phyloP scores from a whole-genome alignment of 2,113 vertebrate genomes.

The Athene cunicularia region DNA sequence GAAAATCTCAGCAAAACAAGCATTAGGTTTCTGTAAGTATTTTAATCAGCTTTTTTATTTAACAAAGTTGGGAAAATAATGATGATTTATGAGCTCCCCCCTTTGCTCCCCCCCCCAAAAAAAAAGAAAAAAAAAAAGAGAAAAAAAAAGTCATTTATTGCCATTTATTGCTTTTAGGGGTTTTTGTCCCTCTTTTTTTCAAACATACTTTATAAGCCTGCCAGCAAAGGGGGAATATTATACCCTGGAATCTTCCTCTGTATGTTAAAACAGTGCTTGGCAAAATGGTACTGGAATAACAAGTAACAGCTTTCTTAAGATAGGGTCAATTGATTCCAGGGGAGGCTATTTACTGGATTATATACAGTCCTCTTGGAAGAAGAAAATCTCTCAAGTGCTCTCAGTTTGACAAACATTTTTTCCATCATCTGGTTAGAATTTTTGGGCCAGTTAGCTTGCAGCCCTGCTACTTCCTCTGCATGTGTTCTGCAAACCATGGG shows the following conservation, averaged over 20 bases:
- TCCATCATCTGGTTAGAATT: conserved; percentile 86
- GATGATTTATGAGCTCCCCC: not conserved
- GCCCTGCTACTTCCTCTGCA: conserved; percentile 83
- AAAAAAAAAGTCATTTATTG: too few relatives aligned
- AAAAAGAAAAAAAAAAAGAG: too few relatives aligned
- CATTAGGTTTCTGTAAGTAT: conserved; percentile 1
- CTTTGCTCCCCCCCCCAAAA: too few relatives aligned
- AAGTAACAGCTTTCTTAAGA: conserved; percentile 46
- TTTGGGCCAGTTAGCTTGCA: conserved; percentile 77
- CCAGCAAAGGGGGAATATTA: conserved; percentile 55
- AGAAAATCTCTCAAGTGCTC: conserved; percentile 65
- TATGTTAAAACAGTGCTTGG: conserved; percentile 22
- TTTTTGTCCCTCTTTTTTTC: conserved; percentile 2
- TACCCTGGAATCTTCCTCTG: conserved; percentile 45
- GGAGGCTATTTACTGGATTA: conserved; percentile 65
- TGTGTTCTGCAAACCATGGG: conserved; percentile 71
- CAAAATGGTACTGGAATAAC: conserved; percentile 53
- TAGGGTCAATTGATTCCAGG: conserved; percentile 44
- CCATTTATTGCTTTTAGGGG: conserved; percentile 38
- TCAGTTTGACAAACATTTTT: conserved; percentile 71
- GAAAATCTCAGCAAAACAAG: conserved; percentile 25
- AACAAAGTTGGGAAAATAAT: conserved; percentile 30
- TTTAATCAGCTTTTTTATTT: conserved; percentile 36
- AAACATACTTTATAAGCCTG: conserved; percentile 40
- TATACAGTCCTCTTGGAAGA: conserved; percentile 44